Evolutionary conservation across 2,113 vertebrate species (phyloP).

Genomic region (Rhynchomys soricoides): DNA sequence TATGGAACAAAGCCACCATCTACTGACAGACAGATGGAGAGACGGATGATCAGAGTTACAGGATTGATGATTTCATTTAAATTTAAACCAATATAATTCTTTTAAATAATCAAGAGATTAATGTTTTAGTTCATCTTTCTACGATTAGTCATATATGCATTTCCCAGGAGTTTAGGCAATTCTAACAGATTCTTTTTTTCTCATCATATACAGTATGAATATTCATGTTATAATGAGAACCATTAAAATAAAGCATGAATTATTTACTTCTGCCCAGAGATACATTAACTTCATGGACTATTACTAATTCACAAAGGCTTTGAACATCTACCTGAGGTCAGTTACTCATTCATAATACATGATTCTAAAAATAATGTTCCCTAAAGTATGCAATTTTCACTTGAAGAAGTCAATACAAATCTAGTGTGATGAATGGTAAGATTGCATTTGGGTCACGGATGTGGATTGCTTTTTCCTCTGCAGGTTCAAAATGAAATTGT

Average conservation of each 20-base stretch:
- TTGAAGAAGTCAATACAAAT: slow-evolving; percentile 62
- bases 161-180: slow-evolving; percentile 43
- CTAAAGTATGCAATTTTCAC: slow-evolving; percentile 62
- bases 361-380: slow-evolving; percentile 71
- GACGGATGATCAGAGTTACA: slow-evolving; percentile 2
- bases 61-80: neutral
- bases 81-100: slow-evolving; percentile 4
- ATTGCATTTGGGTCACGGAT: slow-evolving; percentile 2
- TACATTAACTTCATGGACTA: slow-evolving; percentile 67
- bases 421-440: neutral
- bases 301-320: slow-evolving; percentile 69
- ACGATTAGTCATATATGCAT: slow-evolving; percentile 32
- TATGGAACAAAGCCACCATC: neutral
- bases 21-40: neutral
- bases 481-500: neutral
- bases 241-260: slow-evolving; percentile 80
- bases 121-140: slow-evolving; percentile 52
- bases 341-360: slow-evolving; percentile 72
- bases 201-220: slow-evolving; percentile 73
- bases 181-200: slow-evolving; percentile 60
- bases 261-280: slow-evolving; percentile 79
- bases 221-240: slow-evolving; percentile 77
- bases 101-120: slow-evolving; percentile 51
- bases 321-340: slow-evolving; percentile 76
- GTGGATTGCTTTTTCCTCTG: slow-evolving; percentile 41